phyloP scores from a whole-genome alignment of 2,113 vertebrate species.

The Sorex araneus region DNA sequence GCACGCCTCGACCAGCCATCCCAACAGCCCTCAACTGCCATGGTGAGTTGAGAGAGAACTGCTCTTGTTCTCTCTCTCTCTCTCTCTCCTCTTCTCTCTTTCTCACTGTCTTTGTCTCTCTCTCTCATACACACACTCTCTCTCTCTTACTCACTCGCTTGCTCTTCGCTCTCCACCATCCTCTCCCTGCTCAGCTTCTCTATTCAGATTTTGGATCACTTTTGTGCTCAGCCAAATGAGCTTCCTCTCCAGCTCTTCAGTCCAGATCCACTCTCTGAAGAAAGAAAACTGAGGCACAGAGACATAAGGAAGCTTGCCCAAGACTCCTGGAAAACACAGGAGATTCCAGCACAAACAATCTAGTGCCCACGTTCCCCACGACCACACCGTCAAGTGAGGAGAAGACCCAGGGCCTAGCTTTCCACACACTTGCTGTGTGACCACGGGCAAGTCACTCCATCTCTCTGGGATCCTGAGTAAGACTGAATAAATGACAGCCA shows the following conservation, averaged over 20 bases:
- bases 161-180: no score
- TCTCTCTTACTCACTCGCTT: no score
- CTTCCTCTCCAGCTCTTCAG: neutral
- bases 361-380: neutral
- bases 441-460: neutral
- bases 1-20: no score
- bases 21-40: no score
- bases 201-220: no score
- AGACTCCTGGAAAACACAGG: neutral
- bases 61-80: no score
- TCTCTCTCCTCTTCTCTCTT: no score
- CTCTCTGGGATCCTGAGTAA: constrained; percentile 18
- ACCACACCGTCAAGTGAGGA: neutral
- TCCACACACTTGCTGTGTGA: constrained; percentile 11
- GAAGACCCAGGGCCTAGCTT: neutral
- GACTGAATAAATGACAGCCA: neutral
- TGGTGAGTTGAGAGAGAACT: no score
- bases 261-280: neutral
- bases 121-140: no score
- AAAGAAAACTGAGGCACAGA: neutral
- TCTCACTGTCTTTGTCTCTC: no score
- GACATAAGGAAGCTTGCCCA: neutral
- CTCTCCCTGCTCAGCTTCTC: no score
- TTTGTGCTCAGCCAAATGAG: neutral
- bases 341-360: neutral